Percentiles rank a stretch among this genome's conserved stretches.
Evolutionary conservation across 2,113 vertebrate species (phyloP).

Genomic region (Amblyornis subalaris): DNA sequence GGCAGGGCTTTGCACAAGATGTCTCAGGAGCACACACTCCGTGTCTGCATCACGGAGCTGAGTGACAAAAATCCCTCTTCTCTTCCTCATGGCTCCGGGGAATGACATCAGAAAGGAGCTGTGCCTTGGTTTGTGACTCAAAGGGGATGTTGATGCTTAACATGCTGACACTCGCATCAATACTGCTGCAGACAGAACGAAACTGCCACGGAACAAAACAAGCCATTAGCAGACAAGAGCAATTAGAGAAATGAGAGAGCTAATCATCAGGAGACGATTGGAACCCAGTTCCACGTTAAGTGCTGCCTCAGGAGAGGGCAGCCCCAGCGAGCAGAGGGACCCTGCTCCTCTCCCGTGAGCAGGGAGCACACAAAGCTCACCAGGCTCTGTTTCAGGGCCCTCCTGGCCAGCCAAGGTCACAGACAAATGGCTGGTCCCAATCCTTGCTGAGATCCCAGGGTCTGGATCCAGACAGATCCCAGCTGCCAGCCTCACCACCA

Average conservation of each 20-base stretch:
- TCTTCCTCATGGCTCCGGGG: not conserved
- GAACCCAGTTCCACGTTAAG: not conserved
- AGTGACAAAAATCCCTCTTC: not conserved
- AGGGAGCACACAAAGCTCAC: not conserved
- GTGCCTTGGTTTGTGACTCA: not conserved
- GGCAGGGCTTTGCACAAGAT: not conserved
- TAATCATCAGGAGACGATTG: not conserved
- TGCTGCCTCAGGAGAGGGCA: not conserved
- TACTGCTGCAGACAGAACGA: not conserved
- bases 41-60: fast-evolving
- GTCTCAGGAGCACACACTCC: not conserved
- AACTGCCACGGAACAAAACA: not conserved
- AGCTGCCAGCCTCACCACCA: not conserved
- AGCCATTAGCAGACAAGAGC: not conserved
- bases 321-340: not conserved
- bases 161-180: not conserved
- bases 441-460: not conserved
- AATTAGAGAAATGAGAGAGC: not conserved
- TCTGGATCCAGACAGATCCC: not conserved
- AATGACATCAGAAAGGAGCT: not conserved
- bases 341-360: fast-evolving
- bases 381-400: not conserved
- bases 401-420: not conserved
- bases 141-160: not conserved
- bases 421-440: not conserved